Evolutionary conservation across 2,888 invertebrate species (phyloP), one percentile per base, ranked within the genome.

Genomic region (Hyposoter dolosus): DNA sequence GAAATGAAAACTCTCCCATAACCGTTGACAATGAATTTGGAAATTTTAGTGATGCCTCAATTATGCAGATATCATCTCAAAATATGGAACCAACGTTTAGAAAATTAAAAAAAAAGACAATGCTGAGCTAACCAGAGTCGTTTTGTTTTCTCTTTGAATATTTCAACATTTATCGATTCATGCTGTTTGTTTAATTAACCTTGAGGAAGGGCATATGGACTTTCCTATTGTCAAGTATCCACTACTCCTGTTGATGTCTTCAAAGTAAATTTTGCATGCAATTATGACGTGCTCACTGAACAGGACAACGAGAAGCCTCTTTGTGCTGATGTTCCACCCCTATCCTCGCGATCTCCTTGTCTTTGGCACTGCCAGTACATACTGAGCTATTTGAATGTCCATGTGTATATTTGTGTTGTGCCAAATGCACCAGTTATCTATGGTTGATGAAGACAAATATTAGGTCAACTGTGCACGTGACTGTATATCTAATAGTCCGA

Each of bases 381-480:
- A 53, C 65, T 53, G 47, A 71, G 80, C 53, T 35, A 76, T 76
- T 72, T 72, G 35, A 40, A 47, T 43, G 53, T 53, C 3, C 50
- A n/a, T 32, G 19, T 32, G 32, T 72, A 32, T 43, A 65, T 78
- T 23, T 66, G 53, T 50, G 63, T 56, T 47, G n/a, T 68, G 65
- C 10, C 53, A 75, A 40, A 40, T 78, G 40, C 68, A 71, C 50
- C 40, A 47, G 28, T 40, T 65, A 65, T 81, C 69, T 45, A 65
- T 45, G 71, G 40, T 65, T 43, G 23, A 53, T 60, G 74, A 35
- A n/a, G 81, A 50, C 71, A 81, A 84, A 81, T 72, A 84, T 84
- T 81, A 19, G 76, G 15, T 7, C 65, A 81, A 71, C 63, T 69
- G 50, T 12, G 71, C 65, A 53, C 19, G 47, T 65, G 10, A 76